phyloP scores from a whole-genome alignment of 2,113 vertebrate genomes.

The Chionis minor region DNA sequence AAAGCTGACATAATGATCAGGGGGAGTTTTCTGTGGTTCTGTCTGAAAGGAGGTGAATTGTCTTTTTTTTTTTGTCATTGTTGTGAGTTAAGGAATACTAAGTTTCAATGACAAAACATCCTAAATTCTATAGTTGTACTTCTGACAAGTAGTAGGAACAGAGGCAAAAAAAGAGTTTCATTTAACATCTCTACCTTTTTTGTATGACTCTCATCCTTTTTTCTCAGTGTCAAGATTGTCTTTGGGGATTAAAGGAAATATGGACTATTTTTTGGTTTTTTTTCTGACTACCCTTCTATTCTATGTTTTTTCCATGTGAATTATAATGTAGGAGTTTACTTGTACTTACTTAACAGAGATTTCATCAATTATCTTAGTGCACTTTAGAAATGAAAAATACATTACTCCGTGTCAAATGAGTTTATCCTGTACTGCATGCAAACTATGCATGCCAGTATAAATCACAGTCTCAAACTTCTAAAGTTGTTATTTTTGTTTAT shows the following conservation, averaged over 20 bases:
- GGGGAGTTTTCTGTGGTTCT: background rate
- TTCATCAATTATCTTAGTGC: background rate
- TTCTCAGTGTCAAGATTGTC: background rate
- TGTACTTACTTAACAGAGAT: background rate
- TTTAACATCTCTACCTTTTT: background rate
- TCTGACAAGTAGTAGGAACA: background rate
- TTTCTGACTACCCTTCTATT: background rate
- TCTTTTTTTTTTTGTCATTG: background rate
- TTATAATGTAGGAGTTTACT: background rate
- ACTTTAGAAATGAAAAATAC: slow-evolving; percentile 29
- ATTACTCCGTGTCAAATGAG: slow-evolving; percentile 1
- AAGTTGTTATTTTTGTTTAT: slow-evolving; percentile 53
- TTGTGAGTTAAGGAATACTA: background rate
- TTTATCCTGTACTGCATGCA: background rate
- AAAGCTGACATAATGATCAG: background rate
- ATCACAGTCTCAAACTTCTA: slow-evolving; percentile 6
- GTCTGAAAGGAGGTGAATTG: background rate
- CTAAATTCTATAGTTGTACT: background rate
- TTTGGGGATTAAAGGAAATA: background rate
- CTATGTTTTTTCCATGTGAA: background rate
- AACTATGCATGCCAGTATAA: background rate
- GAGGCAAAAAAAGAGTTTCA: background rate
- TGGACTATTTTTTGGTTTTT: accelerated
- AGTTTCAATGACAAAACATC: background rate
- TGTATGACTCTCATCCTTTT: background rate